Evolutionary conservation across 2,113 vertebrate species (phyloP), one percentile per base, ranked within the genome.

Genomic region (Hucho hucho): DNA sequence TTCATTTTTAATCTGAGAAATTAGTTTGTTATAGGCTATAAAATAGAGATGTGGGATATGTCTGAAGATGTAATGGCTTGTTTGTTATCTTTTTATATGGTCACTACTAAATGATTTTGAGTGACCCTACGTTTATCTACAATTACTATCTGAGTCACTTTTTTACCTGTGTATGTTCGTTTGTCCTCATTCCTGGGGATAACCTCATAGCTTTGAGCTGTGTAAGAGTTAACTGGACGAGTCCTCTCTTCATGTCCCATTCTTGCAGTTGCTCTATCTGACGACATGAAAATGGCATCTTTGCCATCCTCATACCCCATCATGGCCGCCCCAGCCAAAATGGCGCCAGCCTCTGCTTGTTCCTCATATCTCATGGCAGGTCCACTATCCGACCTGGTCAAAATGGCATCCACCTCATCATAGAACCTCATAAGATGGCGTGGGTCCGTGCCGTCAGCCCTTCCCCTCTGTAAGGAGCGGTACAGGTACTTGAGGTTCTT

Each of bases 401-500:
- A 88, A 67, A 96, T 94, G 69, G 85, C 90, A n/a, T 96, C 94
- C 75, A 94, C 91, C 88, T 97, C 95, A 20, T 95, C 91, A 0
- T 96, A 97, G 91, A 96, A 95, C 84, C 89, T 93, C 93, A 95
- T 95, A 76, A 94, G 90, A 69, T 91, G 92, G 49, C 87, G 87
- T 16, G 92, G 90, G 82, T 93, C 95, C 0, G 86, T 85, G 26
- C 79, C 93, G 25, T 83, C 93, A 0, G 80, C 83, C 59, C 92
- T 95, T n/a, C 94, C 94, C 68, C 94, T 95, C 75, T 95, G 94
- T 49, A 96, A 89, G 20, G 93, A 92, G 0, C 94, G 93, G 80
- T 97, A 96, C 70, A 96, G 90, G 2, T 96, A 96, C 90, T 97
- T 97, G 67, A 97, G 92, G 86, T 96, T 96, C 84, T 95, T 97